Base-by-base conservation (phyloP, 2,888 invertebrate genomes). In the Mellilla xanthometata region DNA sequence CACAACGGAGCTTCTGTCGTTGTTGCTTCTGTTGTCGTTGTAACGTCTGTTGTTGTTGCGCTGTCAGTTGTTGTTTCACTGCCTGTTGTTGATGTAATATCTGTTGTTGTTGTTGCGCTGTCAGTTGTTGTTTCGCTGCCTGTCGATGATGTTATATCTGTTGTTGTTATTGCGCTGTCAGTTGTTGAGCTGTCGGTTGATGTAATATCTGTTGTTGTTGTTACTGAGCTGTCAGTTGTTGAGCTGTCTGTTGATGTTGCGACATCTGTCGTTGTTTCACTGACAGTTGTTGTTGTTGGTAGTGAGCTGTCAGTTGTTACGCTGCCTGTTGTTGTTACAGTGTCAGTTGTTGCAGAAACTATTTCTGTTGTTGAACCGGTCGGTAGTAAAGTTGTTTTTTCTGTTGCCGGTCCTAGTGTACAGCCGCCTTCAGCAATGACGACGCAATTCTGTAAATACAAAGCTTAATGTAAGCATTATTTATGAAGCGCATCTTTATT, bases 341-440 rank as follows among this genome's bases (percentile, higher is more conserved):
- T 26, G 7, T 26, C 26, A n/a, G 26, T 26, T 7, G 26, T 26
- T n/a, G 15, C n/a, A n/a, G n/a, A n/a, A n/a, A 19, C 2, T 5
- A 11, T 30, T 38, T 15, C 28, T 6, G 34, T 31, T 6, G 35
- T 24, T 27, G 13, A 5, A 7, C 5, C 6, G 2, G 2, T 10
- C 0, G 28, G 11, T 19, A 5, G 4, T 19, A 13, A n/a, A n/a
- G 13, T 13, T 11, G 30, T 12, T 13, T 8, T n/a, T 30, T 8
- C 12, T 9, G 36, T 43, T 2, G 12, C 22, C 0, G 51, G 10
- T 0, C 54, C 54, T 0, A 58, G 27, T 0, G 70, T 69, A 13
- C 70, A 69, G 0, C 70, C 70, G 0, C 70, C 70, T 35, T 61
- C 66, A 1, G 62, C 54, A 1, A 70, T 68, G 0, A 26, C n/a